Evolutionary conservation across 2,797 vertebrate genomes (phyloP).

Genomic region (Leptoclinus maculatus): DNA sequence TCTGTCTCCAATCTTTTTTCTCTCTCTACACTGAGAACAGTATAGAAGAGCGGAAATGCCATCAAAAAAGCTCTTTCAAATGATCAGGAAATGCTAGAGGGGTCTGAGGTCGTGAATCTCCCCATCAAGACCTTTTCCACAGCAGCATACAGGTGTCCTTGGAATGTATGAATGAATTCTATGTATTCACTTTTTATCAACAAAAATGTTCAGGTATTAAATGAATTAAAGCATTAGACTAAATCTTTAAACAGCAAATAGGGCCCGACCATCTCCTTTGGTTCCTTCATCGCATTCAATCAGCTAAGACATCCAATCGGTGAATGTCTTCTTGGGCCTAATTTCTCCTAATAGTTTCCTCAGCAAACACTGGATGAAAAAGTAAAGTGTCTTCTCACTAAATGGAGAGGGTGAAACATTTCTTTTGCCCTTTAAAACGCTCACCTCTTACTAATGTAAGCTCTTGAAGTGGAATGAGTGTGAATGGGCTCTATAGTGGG

Average conservation of each 20-base stretch:
- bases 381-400: constrained; percentile 12
- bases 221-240: neutral
- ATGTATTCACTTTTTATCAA: neutral
- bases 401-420: constrained; percentile 26
- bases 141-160: neutral
- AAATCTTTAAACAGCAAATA: neutral
- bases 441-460: neutral
- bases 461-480: constrained; percentile 4
- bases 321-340: neutral
- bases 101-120: constrained; percentile 31
- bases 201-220: neutral
- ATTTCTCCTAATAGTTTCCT: constrained; percentile 6
- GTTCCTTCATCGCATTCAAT: constrained; percentile 1
- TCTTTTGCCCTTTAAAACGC: constrained; percentile 16
- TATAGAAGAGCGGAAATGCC: constrained; percentile 48
- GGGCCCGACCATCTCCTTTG: neutral
- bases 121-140: neutral
- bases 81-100: constrained; percentile 36
- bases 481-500: constrained; percentile 1
- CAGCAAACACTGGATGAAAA: neutral
- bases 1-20: constrained; percentile 14
- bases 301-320: constrained; percentile 10
- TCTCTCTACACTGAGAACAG: constrained; percentile 24
- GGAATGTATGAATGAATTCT: neutral
- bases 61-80: too few species aligned